Conservation (phyloP, 2,888 invertebrate species). For the Cinara cedri region DNA sequence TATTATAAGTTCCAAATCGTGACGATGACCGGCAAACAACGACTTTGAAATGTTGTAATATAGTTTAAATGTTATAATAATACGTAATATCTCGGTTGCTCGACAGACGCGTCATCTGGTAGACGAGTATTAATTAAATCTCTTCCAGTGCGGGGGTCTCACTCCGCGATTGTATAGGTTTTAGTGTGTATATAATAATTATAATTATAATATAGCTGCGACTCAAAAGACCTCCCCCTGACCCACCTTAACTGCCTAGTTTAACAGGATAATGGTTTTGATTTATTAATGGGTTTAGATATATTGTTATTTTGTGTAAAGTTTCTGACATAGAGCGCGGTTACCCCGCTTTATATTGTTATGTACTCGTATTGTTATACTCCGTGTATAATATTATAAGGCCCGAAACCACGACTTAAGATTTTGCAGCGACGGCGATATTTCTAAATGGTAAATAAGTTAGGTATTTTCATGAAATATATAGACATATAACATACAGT, state of each 20-base stretch:
- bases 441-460: conserved; percentile 10
- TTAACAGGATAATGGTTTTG: conserved; percentile 37
- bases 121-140: conserved; percentile 43
- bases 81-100: conserved; percentile 3
- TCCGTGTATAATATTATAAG: too few relatives aligned
- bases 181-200: too few relatives aligned
- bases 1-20: too few relatives aligned
- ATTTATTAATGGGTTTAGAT: conserved; percentile 11
- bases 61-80: neutral
- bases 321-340: conserved; percentile 19
- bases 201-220: conserved; percentile 16
- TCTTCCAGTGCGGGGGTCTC: neutral
- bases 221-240: conserved; percentile 25
- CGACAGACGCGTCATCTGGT: conserved; percentile 19
- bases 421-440: neutral
- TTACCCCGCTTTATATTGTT: conserved; percentile 22
- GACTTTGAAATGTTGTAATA: too few relatives aligned
- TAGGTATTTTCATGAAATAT: neutral
- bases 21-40: too few relatives aligned
- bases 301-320: conserved; percentile 44
- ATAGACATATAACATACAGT: neutral
- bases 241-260: neutral
- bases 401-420: conserved; percentile 1
- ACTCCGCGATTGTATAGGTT: conserved; percentile 14
- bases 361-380: too few relatives aligned